Percentiles rank a stretch among this genome's conserved stretches.
These are phyloP conservation scores for Oncorhynchus clarkii DNA, from an alignment of 2,113 vertebrate species.

Conservation along the genomic window DNA sequence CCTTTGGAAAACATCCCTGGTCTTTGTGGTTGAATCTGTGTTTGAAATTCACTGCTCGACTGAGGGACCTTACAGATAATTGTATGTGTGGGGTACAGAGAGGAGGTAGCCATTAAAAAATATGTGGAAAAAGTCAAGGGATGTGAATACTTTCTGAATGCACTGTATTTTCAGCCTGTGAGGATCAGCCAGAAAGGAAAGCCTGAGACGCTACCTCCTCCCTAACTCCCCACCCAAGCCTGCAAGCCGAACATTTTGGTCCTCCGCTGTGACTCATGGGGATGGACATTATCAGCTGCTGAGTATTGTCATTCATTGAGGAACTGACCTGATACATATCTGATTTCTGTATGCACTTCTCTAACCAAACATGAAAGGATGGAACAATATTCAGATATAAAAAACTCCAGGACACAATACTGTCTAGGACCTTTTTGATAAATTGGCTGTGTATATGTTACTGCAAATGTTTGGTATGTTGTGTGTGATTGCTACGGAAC, in stretches of 20 bases:
- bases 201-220: background rate
- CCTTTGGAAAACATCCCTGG: too few species aligned
- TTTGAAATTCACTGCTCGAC: too few species aligned
- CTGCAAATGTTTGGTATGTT: background rate
- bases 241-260: background rate
- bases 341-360: constrained; percentile 5
- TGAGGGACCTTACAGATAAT: too few species aligned
- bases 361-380: constrained; percentile 4
- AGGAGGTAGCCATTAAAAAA: too few species aligned
- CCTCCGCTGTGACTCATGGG: background rate
- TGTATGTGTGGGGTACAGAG: too few species aligned
- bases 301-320: constrained; percentile 29
- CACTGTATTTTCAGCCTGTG: background rate
- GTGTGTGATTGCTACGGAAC: background rate
- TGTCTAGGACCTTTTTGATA: too few species aligned
- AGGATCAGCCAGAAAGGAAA: constrained; percentile 4
- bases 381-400: background rate
- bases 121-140: too few species aligned
- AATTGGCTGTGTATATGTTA: too few species aligned
- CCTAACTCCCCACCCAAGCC: background rate
- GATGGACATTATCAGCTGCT: constrained; percentile 33
- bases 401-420: background rate
- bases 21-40: too few species aligned
- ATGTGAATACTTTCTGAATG: background rate
- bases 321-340: background rate